phyloP scores from a whole-genome alignment of 1,140 invertebrate species.

The Aculops lycopersici region DNA sequence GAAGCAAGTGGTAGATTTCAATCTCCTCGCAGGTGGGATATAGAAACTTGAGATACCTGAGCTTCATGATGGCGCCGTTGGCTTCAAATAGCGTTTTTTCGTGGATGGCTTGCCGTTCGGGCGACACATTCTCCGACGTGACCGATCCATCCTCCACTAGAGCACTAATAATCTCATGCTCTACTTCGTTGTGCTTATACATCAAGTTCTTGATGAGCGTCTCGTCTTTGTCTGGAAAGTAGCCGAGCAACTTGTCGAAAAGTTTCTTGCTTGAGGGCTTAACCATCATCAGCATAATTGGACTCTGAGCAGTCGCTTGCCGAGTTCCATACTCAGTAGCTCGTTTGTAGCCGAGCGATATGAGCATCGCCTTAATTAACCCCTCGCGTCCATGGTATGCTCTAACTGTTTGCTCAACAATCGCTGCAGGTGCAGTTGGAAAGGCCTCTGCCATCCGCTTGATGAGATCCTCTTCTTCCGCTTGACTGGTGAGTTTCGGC shows the following conservation, averaged over 20 bases:
- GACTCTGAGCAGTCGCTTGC: background rate
- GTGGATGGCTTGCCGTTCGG: conserved; percentile 5
- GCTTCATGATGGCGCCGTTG: conserved; percentile 52
- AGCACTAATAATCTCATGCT: conserved; percentile 11
- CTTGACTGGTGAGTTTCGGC: too few species aligned
- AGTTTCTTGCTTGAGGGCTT: conserved; percentile 11
- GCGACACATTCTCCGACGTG: conserved; percentile 4
- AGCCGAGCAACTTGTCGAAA: conserved; percentile 10
- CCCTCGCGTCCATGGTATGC: background rate
- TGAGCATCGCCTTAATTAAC: background rate
- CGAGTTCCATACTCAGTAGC: background rate
- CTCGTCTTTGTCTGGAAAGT: conserved; percentile 11
- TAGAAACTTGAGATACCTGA: conserved; percentile 61
- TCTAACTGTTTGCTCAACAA: background rate
- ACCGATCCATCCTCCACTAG: too few species aligned
- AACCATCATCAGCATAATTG: background rate
- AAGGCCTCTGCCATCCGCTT: background rate
- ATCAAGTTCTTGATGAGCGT: conserved; percentile 10
- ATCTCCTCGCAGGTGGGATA: conserved; percentile 67
- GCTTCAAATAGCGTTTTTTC: conserved; percentile 24
- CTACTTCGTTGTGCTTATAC: conserved; percentile 11
- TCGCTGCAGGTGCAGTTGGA: background rate
- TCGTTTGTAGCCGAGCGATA: background rate
- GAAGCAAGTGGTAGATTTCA: conserved; percentile 43
- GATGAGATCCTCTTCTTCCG: background rate